Evolutionary conservation across 2,888 invertebrate species (phyloP).

Genomic region (Hypolimnas misippus): DNA sequence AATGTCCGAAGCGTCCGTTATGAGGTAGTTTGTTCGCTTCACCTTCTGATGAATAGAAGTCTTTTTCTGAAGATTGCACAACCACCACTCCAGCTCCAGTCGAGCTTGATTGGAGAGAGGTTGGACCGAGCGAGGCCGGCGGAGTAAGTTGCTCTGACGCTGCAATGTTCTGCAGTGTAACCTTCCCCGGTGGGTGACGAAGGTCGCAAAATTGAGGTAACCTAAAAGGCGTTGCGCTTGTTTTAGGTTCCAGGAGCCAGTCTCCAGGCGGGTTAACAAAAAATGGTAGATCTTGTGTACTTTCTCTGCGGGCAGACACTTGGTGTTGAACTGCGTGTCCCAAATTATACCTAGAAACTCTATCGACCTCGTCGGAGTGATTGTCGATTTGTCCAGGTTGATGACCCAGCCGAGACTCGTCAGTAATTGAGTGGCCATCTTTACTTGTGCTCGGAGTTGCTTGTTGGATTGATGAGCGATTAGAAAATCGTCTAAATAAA

Average conservation of each 20-base stretch:
- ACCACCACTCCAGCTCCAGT: conserved; percentile 4
- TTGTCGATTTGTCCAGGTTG: not conserved
- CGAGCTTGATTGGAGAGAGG: not conserved
- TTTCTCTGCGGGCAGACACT: not conserved
- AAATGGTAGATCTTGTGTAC: not conserved
- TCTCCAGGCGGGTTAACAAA: not conserved
- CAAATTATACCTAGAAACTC: not conserved
- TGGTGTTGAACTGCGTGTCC: not conserved
- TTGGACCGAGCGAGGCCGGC: too few relatives aligned
- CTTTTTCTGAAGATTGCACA: conserved; percentile 1
- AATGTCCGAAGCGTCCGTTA: not conserved
- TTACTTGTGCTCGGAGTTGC: not conserved
- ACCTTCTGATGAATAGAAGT: conserved; percentile 19
- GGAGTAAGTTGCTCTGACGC: conserved; percentile 23
- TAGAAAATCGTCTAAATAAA: not conserved
- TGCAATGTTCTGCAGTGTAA: conserved; percentile 37
- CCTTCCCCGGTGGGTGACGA: conserved; percentile 38
- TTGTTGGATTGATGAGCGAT: not conserved
- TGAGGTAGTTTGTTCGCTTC: conserved; percentile 1
- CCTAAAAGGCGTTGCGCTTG: conserved; percentile 39
- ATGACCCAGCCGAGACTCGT: not conserved
- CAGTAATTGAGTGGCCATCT: not conserved
- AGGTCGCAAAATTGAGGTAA: conserved; percentile 40
- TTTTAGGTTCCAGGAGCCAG: conserved; percentile 26
- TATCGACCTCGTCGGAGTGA: not conserved